phyloP scores from a whole-genome alignment of 1,140 invertebrate species.

The Diorhabda sublineata region DNA sequence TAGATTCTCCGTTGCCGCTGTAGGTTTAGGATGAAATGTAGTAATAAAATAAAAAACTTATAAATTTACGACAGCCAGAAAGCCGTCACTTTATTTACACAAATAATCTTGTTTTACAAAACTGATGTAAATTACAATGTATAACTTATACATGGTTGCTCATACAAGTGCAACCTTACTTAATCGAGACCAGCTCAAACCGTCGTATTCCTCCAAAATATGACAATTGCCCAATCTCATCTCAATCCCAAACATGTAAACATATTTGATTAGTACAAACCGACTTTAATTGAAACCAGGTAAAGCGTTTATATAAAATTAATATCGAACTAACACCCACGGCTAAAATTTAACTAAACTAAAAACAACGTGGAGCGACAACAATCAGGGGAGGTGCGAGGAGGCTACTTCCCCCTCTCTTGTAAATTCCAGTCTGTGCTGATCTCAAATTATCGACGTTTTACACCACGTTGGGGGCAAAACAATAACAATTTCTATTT shows the following conservation, averaged over 20 bases:
- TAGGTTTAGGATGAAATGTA: neutral
- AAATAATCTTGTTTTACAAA: conserved; percentile 44
- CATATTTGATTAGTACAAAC: too few relatives aligned
- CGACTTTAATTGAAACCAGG: too few relatives aligned
- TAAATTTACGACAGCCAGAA: conserved; percentile 33
- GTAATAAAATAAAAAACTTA: neutral
- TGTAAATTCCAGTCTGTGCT: conserved; percentile 10
- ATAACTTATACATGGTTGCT: conserved; percentile 35
- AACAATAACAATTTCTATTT: conserved; percentile 17
- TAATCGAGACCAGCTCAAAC: conserved; percentile 39
- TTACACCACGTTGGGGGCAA: conserved; percentile 9
- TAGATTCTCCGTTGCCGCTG: neutral
- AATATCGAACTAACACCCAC: neutral
- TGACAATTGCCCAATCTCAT: neutral
- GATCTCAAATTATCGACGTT: conserved; percentile 17
- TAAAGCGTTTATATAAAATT: too few relatives aligned
- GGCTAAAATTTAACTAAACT: conserved; percentile 16
- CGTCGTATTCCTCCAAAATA: conserved; percentile 6
- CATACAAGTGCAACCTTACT: conserved; percentile 29
- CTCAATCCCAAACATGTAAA: too few relatives aligned
- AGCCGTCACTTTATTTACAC: conserved; percentile 43
- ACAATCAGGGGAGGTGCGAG: conserved; percentile 39
- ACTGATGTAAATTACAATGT: conserved; percentile 41
- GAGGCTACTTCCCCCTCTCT: conserved; percentile 40
- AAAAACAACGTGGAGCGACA: conserved; percentile 27